Percentiles rank a stretch among this genome's conserved stretches.
Evolutionary conservation across 2,888 invertebrate genomes (phyloP).

Genomic region (Limnephilus rhombicus): DNA sequence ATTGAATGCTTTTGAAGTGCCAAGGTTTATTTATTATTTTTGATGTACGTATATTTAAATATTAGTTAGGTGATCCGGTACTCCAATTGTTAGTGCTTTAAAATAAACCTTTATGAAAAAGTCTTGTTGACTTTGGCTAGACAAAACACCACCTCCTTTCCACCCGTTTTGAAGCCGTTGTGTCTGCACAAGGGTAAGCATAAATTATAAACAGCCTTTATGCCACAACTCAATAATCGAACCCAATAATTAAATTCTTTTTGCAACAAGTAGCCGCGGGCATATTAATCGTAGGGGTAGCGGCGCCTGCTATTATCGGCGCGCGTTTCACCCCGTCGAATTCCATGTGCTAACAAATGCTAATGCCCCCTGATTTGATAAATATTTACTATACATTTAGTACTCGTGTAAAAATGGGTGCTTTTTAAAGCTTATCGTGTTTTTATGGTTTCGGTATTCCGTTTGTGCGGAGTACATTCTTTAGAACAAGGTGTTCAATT

Average conservation of each 20-base stretch:
- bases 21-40: too few relatives aligned
- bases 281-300: neutral
- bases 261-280: constrained; percentile 29
- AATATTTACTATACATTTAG: constrained; percentile 12
- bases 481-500: constrained; percentile 16
- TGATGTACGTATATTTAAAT: too few relatives aligned
- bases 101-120: too few relatives aligned
- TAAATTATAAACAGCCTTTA: neutral
- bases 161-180: neutral
- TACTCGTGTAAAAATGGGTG: constrained; percentile 6
- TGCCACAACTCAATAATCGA: neutral
- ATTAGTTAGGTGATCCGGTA: too few relatives aligned
- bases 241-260: constrained; percentile 7
- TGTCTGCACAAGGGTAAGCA: neutral
- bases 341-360: constrained; percentile 12
- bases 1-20: too few relatives aligned
- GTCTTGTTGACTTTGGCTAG: neutral
- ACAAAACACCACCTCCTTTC: neutral
- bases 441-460: constrained; percentile 20
- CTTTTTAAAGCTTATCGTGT: constrained; percentile 9
- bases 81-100: too few relatives aligned
- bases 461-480: neutral
- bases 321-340: neutral
- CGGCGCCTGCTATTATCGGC: neutral
- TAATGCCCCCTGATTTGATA: neutral